Percentiles rank a stretch among this genome's conserved stretches.
Evolutionary conservation across 2,113 vertebrate genomes (phyloP).

Genomic region (Baryphthengus martii): DNA sequence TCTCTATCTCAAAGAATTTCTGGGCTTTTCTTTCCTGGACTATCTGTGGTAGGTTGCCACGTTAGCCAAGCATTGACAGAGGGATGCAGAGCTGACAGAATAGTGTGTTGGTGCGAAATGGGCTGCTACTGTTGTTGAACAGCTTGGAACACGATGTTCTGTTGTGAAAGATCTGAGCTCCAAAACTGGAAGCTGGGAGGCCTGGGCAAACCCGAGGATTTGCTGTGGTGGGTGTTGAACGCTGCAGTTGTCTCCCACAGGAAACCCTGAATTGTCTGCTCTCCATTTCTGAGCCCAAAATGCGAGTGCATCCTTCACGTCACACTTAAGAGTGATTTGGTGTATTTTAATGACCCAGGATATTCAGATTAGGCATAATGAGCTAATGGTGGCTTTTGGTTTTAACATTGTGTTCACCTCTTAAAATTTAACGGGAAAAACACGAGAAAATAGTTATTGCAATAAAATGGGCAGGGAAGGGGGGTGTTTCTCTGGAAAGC

Average conservation of each 20-base stretch:
- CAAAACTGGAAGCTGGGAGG: neutral
- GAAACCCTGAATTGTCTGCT: neutral
- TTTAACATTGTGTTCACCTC: neutral
- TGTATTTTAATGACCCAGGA: neutral
- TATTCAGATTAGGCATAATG: neutral
- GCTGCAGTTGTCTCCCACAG: neutral
- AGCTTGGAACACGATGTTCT: neutral
- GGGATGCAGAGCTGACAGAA: neutral
- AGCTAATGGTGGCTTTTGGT: neutral
- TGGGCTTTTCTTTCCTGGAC: neutral
- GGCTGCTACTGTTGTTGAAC: neutral
- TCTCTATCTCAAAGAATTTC: neutral
- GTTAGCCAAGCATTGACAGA: accelerated
- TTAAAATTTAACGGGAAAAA: neutral
- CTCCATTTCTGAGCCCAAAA: neutral
- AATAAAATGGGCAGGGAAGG: neutral
- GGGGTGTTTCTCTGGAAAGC: neutral
- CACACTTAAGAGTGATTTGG: neutral
- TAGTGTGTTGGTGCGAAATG: accelerated
- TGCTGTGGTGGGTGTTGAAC: neutral
- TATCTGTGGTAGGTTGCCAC: accelerated
- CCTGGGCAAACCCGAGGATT: accelerated
- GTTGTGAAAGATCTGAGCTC: neutral
- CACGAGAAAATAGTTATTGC: neutral
- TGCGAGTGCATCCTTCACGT: neutral